phyloP scores from a whole-genome alignment of 2,888 invertebrate genomes.

The Stramonita haemastoma region DNA sequence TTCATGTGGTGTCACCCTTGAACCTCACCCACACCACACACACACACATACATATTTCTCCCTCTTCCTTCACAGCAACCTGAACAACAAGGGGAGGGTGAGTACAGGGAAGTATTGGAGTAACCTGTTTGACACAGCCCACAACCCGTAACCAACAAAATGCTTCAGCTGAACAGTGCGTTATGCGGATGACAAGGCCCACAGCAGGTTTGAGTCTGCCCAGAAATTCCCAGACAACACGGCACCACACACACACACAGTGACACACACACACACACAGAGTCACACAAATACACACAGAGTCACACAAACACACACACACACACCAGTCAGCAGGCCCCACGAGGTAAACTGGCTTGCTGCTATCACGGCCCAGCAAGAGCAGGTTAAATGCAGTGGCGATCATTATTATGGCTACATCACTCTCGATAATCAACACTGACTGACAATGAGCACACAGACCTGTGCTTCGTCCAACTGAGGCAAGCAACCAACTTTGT shows the following conservation, averaged over 20 bases:
- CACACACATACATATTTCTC: too few species aligned
- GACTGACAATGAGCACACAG: not conserved
- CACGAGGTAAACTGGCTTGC: not conserved
- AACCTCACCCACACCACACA: too few species aligned
- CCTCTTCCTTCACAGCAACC: too few species aligned
- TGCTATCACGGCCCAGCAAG: not conserved
- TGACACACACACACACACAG: too few species aligned
- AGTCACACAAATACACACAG: too few species aligned
- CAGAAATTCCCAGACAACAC: too few species aligned
- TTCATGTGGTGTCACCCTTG: too few species aligned
- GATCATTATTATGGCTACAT: not conserved
- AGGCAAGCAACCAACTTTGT: not conserved
- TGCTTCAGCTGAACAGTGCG: not conserved
- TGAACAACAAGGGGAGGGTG: too few species aligned
- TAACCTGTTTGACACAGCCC: not conserved
- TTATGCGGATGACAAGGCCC: not conserved
- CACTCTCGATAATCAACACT: not conserved
- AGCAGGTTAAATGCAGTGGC: not conserved
- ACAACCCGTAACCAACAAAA: conserved; percentile 13
- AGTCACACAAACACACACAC: too few species aligned
- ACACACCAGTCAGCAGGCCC: not conserved
- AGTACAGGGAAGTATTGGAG: too few species aligned
- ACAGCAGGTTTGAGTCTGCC: not conserved
- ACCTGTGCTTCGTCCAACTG: not conserved
- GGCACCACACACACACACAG: too few species aligned